Evolutionary conservation across 1,140 invertebrate genomes (phyloP).

Genomic region (Probaryconus sp.): DNA sequence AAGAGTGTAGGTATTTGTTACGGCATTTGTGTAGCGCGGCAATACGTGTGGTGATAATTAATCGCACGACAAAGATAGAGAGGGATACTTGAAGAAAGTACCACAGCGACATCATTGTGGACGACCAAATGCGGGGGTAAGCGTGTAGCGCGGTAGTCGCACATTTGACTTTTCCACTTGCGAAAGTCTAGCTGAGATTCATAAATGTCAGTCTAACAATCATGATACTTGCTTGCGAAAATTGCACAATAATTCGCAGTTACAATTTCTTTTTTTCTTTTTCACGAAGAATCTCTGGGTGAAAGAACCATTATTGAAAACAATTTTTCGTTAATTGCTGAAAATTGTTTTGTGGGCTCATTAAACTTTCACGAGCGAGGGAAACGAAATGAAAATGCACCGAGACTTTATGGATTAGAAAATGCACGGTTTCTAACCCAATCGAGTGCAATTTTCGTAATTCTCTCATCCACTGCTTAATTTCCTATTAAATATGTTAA

Average conservation of each 20-base stretch:
- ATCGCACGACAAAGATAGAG: slow-evolving; percentile 40
- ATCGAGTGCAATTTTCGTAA: too few species aligned
- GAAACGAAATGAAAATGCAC: too few species aligned
- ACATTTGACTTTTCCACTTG: slow-evolving; percentile 45
- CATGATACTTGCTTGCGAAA: slow-evolving; percentile 27
- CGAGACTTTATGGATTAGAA: too few species aligned
- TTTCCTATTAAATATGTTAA: too few species aligned
- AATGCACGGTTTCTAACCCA: too few species aligned
- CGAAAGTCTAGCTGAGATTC: slow-evolving; percentile 40
- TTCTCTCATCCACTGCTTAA: too few species aligned
- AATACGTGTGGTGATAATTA: slow-evolving; percentile 47
- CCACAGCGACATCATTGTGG: slow-evolving; percentile 21
- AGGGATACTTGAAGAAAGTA: slow-evolving; percentile 33
- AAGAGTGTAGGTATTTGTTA: slow-evolving; percentile 17
- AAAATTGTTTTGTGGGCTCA: too few species aligned
- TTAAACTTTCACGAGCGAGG: too few species aligned
- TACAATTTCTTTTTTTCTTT: neutral
- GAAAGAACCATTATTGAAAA: too few species aligned
- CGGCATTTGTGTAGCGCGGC: slow-evolving; percentile 27
- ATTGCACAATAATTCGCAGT: slow-evolving; percentile 25
- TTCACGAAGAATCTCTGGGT: too few species aligned
- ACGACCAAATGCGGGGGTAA: slow-evolving; percentile 8
- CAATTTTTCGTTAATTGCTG: neutral
- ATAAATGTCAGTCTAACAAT: slow-evolving; percentile 44
- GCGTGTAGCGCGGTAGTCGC: slow-evolving; percentile 19